Base-by-base conservation (phyloP, 2,113 vertebrate genomes). In the Acanthochromis polyacanthus region DNA sequence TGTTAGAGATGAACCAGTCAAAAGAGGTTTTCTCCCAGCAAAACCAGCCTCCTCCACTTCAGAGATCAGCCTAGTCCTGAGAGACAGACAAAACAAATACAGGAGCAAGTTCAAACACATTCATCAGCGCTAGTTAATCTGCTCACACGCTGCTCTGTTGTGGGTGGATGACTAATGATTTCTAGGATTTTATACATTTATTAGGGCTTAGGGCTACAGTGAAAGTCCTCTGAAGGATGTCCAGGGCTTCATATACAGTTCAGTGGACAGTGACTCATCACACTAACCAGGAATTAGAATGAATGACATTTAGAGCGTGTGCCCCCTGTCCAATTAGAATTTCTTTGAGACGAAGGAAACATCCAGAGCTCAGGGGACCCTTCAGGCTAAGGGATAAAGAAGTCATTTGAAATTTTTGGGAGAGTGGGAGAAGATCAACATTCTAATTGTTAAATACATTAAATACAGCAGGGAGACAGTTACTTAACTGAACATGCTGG, bases 121-220 rank as follows among this genome's bases (percentile, higher is more conserved):
- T 25, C 12, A 52, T 76, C 10, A 20, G 51, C 8, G 14, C 5
- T 9, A 22, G 16, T 32, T 32, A 10, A 17, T 73, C 12, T 55
- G 30, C 25, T 5, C 40, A 2, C n/a, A 16, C n/a, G 4, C n/a
- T 40, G 23, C 17, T 70, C 55, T 25, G 23, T 55, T 65, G 43
- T 10, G 6, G 48, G 53, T 15, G 9, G 3, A 19, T 57, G 30
- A 15, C 9, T 73, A 32, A 64, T 81, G 68, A 64, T 64, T 72
- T 72, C 8, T 53, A 22, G 56, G 61, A 60, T 50, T 66, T 45
- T 20, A 16, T 46, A 25, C 38, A 17, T 22, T 75, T n/a, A 38
- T 48, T n/a, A 5, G 17, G 23, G 17, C 8, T 19, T 17, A 4
- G 3, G 22, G 17, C 19, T 38, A 0, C 10, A 15, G 7, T 38